phyloP scores from a whole-genome alignment of 2,888 invertebrate genomes.

The Cephus pulcher region DNA sequence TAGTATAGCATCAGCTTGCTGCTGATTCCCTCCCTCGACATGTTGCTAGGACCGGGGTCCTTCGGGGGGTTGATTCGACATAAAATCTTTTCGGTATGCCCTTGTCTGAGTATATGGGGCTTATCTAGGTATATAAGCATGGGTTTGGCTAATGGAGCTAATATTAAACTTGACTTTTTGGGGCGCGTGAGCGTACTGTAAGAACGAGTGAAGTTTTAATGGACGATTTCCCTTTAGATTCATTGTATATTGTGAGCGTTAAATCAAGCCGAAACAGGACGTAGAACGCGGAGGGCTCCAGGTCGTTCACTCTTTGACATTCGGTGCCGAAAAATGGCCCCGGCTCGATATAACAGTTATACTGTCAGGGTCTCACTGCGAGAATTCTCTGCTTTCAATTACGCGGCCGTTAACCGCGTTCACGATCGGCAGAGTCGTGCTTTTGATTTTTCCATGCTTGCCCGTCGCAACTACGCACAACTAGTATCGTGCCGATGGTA shows the following conservation, averaged over 20 bases:
- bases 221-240: background rate
- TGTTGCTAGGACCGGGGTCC: background rate
- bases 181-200: background rate
- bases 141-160: background rate
- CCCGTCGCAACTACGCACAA: background rate
- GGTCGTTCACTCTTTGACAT: background rate
- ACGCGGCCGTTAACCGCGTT: background rate
- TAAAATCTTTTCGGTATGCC: background rate
- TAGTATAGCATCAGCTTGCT: background rate
- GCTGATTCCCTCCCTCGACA: background rate
- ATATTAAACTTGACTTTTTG: background rate
- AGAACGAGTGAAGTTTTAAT: background rate
- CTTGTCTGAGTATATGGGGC: background rate
- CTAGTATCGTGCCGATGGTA: background rate
- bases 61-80: background rate
- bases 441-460: background rate
- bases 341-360: background rate
- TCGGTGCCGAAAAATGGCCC: background rate
- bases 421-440: background rate
- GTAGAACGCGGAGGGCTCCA: background rate
- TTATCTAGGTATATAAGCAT: background rate
- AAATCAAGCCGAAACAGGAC: background rate
- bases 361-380: background rate
- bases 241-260: background rate
- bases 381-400: background rate